Evolutionary conservation across 2,113 vertebrate genomes (phyloP).

Genomic region (Sitta europaea): DNA sequence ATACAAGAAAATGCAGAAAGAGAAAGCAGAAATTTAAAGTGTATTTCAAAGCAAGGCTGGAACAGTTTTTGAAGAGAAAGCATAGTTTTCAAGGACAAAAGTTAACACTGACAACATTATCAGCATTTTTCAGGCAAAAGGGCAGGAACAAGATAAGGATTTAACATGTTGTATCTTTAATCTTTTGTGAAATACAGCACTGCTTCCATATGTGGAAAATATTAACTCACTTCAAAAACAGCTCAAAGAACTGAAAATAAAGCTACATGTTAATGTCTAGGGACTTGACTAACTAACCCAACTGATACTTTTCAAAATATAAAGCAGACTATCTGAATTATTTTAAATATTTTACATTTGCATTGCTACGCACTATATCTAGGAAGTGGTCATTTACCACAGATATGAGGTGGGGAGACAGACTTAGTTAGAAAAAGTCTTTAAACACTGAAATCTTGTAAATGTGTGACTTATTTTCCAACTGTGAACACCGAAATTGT

Average conservation of each 20-base stretch:
- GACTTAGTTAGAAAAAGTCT: neutral
- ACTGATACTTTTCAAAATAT: neutral
- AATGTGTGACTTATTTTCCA: neutral
- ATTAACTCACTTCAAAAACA: neutral
- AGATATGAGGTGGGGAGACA: neutral
- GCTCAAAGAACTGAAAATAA: neutral
- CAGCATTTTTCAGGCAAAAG: conserved; percentile 38
- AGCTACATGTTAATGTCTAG: neutral
- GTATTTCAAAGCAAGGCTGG: conserved; percentile 63
- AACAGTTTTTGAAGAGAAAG: conserved; percentile 61
- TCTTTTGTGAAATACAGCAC: neutral
- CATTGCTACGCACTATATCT: neutral
- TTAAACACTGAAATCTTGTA: neutral
- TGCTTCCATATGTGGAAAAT: neutral
- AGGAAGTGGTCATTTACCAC: neutral
- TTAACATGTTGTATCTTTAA: neutral
- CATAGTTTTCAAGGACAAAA: conserved; percentile 46
- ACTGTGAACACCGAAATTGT: neutral
- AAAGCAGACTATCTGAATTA: neutral
- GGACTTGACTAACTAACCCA: neutral
- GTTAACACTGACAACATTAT: neutral
- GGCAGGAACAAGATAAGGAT: neutral
- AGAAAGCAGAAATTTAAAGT: conserved; percentile 72
- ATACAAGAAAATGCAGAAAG: conserved; percentile 65
- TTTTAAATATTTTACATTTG: neutral